Evolutionary conservation across 2,888 invertebrate genomes (phyloP).

Genomic region (Dendrolimus pini): DNA sequence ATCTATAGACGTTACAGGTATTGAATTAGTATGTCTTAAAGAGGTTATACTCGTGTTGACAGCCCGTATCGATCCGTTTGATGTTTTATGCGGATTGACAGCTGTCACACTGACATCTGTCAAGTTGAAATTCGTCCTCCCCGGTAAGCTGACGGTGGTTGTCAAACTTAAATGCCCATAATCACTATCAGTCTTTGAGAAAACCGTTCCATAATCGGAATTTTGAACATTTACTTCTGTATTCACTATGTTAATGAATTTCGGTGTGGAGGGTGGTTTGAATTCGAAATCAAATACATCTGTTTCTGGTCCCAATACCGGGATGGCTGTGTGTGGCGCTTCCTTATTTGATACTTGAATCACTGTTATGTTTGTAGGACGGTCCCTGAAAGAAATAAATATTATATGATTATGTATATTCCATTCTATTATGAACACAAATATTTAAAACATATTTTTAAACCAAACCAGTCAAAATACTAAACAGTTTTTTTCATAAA

Average conservation of each 20-base stretch:
- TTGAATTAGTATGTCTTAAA: too few relatives aligned
- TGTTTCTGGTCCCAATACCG: constrained; percentile 44
- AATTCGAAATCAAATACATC: constrained; percentile 57
- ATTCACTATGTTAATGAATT: constrained; percentile 60
- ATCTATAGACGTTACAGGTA: background rate
- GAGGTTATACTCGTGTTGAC: too few relatives aligned
- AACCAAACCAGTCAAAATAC: too few relatives aligned
- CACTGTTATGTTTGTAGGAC: constrained; percentile 72
- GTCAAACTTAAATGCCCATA: constrained; percentile 65
- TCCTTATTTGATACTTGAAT: constrained; percentile 77
- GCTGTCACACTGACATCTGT: constrained; percentile 8
- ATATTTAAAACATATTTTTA: too few relatives aligned
- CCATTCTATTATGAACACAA: too few relatives aligned
- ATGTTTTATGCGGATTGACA: too few relatives aligned
- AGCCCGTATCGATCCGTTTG: too few relatives aligned
- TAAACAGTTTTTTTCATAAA: too few relatives aligned
- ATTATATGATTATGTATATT: too few relatives aligned
- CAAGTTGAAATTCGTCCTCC: constrained; percentile 20
- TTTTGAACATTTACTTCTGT: constrained; percentile 38
- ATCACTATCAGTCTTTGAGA: constrained; percentile 36
- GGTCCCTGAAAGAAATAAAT: constrained; percentile 29
- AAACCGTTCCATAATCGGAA: constrained; percentile 53
- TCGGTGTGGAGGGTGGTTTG: constrained; percentile 24
- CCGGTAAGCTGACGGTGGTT: constrained; percentile 51
- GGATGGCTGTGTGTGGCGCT: constrained; percentile 63